A percentile compares a stretch with the other conserved stretches of the same genome.
phyloP scores from a whole-genome alignment of 2,113 vertebrate species.

The Festucalex cinctus region DNA sequence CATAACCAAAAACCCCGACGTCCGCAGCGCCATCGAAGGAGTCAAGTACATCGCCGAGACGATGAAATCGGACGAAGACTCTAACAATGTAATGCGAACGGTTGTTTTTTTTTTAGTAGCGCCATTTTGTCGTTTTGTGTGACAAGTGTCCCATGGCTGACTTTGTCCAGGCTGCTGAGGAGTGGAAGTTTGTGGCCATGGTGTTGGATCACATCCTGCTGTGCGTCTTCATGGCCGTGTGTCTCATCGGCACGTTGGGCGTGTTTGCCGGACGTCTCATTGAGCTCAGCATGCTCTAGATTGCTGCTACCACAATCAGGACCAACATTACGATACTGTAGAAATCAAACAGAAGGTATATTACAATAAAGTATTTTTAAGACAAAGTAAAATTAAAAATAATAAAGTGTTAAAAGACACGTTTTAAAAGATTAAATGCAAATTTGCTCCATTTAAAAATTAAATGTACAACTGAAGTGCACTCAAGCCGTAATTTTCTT shows the following conservation, averaged over 20 bases:
- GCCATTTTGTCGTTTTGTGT: neutral
- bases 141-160: constrained; percentile 52
- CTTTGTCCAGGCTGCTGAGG: constrained; percentile 87
- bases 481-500: neutral
- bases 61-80: constrained; percentile 93
- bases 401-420: no score
- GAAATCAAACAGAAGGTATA: no score
- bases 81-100: constrained; percentile 78
- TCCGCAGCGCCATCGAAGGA: constrained; percentile 92
- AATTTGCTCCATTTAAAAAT: no score
- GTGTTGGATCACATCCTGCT: constrained; percentile 95
- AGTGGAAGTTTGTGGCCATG: constrained; percentile 99
- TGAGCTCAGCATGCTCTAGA: constrained; percentile 79
- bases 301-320: no score
- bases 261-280: constrained; percentile 92
- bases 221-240: constrained; percentile 93
- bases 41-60: constrained; percentile 94
- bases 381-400: no score
- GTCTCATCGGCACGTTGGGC: constrained; percentile 88
- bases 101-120: neutral
- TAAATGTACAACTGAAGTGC: neutral
- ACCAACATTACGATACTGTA: no score
- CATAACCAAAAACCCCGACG: constrained; percentile 87
- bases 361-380: neutral
- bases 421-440: no score